These are phyloP conservation scores for Brachionus manjavacas DNA, from an alignment of 1,140 invertebrate species.

Conservation along the genomic window DNA sequence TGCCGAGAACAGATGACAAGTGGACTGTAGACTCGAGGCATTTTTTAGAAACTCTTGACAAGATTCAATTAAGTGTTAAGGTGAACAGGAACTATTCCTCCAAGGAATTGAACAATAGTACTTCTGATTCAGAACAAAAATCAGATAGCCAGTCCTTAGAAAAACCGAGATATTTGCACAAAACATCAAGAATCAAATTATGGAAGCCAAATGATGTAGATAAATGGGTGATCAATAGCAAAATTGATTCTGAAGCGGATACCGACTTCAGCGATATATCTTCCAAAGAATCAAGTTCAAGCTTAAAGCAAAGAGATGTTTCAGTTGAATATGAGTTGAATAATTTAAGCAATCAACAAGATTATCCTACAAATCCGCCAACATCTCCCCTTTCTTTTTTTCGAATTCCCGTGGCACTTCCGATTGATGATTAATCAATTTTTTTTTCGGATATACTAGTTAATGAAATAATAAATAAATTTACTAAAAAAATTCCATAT, in stretches of 20 bases:
- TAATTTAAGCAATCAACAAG: not conserved
- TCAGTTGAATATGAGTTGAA: not conserved
- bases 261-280: not conserved
- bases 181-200: slow-evolving; percentile 28
- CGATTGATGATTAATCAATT: not conserved
- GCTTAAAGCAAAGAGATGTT: not conserved
- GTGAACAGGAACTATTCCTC: not conserved
- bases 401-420: not conserved
- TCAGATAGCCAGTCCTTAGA: not conserved
- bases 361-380: not conserved
- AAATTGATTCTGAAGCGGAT: not conserved
- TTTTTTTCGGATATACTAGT: not conserved
- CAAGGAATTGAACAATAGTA: not conserved
- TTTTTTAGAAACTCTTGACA: slow-evolving; percentile 1
- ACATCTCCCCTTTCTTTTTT: not conserved
- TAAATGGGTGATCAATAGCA: not conserved
- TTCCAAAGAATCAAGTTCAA: slow-evolving; percentile 12
- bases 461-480: not conserved
- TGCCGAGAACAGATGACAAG: not conserved
- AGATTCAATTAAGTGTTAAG: not conserved
- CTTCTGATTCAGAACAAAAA: not conserved
- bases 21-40: slow-evolving; percentile 8
- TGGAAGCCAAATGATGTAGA: slow-evolving; percentile 21
- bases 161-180: not conserved
- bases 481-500: not conserved